phyloP scores from a whole-genome alignment of 2,797 vertebrate genomes.

The Iguana delicatissima region DNA sequence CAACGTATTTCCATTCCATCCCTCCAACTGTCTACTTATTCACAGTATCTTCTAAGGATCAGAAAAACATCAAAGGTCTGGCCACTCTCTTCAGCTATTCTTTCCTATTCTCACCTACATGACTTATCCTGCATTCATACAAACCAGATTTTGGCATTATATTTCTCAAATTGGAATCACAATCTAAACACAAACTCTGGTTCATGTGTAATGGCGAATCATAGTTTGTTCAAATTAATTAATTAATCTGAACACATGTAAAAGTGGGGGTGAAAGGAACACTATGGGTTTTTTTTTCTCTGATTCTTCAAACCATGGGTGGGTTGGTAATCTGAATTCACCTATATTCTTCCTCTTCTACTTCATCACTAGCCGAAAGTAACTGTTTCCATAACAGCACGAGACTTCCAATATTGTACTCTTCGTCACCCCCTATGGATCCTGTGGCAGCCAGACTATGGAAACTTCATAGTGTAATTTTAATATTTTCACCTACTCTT shows the following conservation, averaged over 20 bases:
- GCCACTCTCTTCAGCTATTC: background rate
- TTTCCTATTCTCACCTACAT: background rate
- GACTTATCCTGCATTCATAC: background rate
- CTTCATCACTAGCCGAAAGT: background rate
- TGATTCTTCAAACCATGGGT: background rate
- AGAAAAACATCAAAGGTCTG: background rate
- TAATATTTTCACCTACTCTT: background rate
- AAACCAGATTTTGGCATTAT: background rate
- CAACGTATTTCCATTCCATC: background rate
- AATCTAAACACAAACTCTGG: background rate
- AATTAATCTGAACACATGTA: background rate
- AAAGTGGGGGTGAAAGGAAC: background rate
- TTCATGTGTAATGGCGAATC: background rate
- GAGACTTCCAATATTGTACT: background rate
- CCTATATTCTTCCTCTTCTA: background rate
- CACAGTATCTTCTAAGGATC: background rate
- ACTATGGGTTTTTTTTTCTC: background rate
- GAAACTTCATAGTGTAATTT: background rate
- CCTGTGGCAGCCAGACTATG: background rate
- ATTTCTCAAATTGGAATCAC: background rate
- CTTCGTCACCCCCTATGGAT: background rate
- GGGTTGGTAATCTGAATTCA: background rate
- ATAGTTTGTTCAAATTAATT: background rate
- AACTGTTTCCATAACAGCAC: background rate
- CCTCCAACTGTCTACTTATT: background rate